Conservation (phyloP, 2,113 vertebrate species). For the Eublepharis macularius region DNA sequence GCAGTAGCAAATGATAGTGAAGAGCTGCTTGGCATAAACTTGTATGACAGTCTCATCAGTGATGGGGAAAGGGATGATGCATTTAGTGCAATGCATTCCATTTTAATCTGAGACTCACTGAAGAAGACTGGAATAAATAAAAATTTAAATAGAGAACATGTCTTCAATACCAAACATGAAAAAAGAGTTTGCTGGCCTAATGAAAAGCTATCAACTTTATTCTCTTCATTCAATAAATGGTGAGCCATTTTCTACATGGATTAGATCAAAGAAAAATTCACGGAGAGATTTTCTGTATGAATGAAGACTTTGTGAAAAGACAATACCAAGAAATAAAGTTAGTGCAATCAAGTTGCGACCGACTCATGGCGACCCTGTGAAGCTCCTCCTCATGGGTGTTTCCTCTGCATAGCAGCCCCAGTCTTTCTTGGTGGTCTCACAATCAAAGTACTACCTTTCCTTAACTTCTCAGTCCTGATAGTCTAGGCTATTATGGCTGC, state of each 20-base stretch:
- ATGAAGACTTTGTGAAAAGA: constrained; percentile 62
- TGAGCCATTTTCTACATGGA: constrained; percentile 81
- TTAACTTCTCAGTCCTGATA: no score
- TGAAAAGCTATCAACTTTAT: constrained; percentile 82
- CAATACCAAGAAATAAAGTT: no score
- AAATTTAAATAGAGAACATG: constrained; percentile 80
- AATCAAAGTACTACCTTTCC: no score
- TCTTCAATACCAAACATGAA: constrained; percentile 76
- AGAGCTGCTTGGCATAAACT: constrained; percentile 52
- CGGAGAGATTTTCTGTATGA: constrained; percentile 52
- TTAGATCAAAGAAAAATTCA: constrained; percentile 81
- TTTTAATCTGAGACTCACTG: constrained; percentile 70
- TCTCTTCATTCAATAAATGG: constrained; percentile 77
- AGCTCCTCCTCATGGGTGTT: no score
- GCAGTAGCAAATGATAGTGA: constrained; percentile 46
- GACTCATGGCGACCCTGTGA: no score
- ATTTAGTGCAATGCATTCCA: constrained; percentile 60
- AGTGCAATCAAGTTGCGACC: no score
- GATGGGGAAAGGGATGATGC: constrained; percentile 47
- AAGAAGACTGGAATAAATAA: constrained; percentile 79
- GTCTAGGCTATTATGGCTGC: no score
- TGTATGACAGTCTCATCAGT: constrained; percentile 22
- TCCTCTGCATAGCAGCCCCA: no score
- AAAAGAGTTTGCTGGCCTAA: constrained; percentile 79
- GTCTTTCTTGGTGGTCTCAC: no score